Evolutionary conservation across 2,797 vertebrate species (phyloP).

Genomic region (Poecilia gillii): DNA sequence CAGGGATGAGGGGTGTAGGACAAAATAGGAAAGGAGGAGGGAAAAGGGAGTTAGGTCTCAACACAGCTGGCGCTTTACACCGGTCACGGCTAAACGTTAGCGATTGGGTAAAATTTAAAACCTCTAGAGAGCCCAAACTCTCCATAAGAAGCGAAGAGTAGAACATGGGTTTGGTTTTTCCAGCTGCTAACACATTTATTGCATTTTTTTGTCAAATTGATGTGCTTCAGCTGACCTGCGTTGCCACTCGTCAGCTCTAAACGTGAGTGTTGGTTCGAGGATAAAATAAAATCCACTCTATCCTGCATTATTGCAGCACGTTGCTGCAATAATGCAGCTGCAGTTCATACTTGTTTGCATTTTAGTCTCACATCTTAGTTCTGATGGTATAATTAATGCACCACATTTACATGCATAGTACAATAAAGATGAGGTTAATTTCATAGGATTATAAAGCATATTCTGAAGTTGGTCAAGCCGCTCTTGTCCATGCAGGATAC

Average conservation of each 20-base stretch:
- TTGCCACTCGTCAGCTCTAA: background rate
- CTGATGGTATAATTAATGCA: background rate
- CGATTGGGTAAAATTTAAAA: no score
- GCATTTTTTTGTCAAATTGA: slow-evolving; percentile 7
- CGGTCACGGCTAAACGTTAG: no score
- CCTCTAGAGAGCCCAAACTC: no score
- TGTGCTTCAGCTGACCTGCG: slow-evolving; percentile 43
- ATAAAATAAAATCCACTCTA: background rate
- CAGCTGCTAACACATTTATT: background rate
- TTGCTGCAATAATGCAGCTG: background rate
- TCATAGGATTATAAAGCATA: background rate
- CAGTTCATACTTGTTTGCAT: background rate
- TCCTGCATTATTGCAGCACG: background rate
- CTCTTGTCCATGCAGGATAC: slow-evolving; percentile 4
- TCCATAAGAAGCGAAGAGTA: no score
- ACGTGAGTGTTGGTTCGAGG: slow-evolving; percentile 19
- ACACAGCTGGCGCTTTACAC: no score
- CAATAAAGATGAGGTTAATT: background rate
- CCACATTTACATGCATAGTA: background rate
- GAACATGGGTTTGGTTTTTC: no score
- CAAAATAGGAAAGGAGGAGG: background rate
- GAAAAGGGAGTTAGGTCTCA: background rate
- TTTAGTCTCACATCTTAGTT: background rate
- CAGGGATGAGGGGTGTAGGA: background rate
- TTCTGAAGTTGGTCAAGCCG: slow-evolving; percentile 13